These are phyloP conservation scores for Gambusia affinis DNA, from an alignment of 2,113 vertebrate genomes.

Conservation along the genomic window DNA sequence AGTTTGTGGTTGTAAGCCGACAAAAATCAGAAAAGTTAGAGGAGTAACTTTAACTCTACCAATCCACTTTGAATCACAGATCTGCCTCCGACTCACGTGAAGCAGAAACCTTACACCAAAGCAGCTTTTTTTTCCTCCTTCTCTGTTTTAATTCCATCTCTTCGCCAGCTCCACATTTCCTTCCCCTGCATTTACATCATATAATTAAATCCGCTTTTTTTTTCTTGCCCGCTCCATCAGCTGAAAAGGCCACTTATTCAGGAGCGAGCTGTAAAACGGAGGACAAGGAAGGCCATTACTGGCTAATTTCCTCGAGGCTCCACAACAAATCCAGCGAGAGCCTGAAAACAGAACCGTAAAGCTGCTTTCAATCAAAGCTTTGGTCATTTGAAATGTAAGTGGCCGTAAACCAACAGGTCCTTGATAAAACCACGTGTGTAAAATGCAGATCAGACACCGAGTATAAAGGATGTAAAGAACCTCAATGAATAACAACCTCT, in stretches of 20 bases:
- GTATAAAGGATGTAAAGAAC: conserved; percentile 1
- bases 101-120: conserved; percentile 31
- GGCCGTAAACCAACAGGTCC: conserved; percentile 44
- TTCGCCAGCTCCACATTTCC: conserved; percentile 37
- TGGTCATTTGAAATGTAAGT: conserved; percentile 43
- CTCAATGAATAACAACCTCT: not conserved
- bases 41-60: too few relatives aligned
- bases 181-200: conserved; percentile 56
- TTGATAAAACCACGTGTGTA: not conserved
- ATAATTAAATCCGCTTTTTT: conserved; percentile 41
- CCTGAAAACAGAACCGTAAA: not conserved
- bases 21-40: not conserved
- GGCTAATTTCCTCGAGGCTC: conserved; percentile 39
- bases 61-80: not conserved
- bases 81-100: conserved; percentile 3
- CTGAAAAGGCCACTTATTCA: conserved; percentile 49
- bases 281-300: conserved; percentile 18
- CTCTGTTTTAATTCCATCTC: not conserved
- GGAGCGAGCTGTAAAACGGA: not conserved
- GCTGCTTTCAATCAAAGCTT: conserved; percentile 1
- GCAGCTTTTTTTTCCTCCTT: conserved; percentile 24
- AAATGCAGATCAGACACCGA: too few relatives aligned
- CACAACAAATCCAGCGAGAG: conserved; percentile 4
- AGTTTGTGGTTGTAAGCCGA: too few relatives aligned
- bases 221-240: conserved; percentile 26